phyloP scores from a whole-genome alignment of 1,140 invertebrate genomes.

The Pogonus chalceus region DNA sequence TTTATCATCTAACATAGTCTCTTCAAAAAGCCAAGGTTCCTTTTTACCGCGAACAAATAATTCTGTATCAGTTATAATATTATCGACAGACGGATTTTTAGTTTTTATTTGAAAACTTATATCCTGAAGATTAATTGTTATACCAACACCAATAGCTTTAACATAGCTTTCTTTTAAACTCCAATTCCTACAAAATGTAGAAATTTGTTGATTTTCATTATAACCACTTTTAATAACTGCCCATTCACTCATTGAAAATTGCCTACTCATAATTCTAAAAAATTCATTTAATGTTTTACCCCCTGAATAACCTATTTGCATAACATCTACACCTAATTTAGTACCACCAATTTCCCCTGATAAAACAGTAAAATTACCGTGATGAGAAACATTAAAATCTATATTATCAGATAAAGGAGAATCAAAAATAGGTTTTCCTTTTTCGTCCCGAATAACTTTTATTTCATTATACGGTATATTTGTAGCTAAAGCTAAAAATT shows the following conservation, averaged over 20 bases:
- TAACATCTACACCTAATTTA: conserved; percentile 55
- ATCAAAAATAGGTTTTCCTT: conserved; percentile 49
- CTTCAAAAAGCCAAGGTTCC: conserved; percentile 76
- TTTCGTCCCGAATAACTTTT: conserved; percentile 46
- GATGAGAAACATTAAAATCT: conserved; percentile 88
- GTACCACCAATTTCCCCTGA: conserved; percentile 51
- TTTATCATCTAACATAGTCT: conserved; percentile 65
- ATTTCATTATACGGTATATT: conserved; percentile 55
- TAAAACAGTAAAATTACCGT: conserved; percentile 75
- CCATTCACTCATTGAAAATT: conserved; percentile 78
- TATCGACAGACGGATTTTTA: conserved; percentile 32
- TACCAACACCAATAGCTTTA: conserved; percentile 80
- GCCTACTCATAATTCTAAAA: conserved; percentile 75
- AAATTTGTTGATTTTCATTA: conserved; percentile 47
- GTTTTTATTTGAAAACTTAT: conserved; percentile 64
- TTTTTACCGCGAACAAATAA: conserved; percentile 52
- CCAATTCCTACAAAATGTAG: conserved; percentile 81
- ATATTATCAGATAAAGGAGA: conserved; percentile 33
- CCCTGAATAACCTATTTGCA: conserved; percentile 58
- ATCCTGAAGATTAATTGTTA: conserved; percentile 63
- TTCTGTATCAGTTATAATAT: conserved; percentile 52
- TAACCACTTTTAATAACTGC: conserved; percentile 46
- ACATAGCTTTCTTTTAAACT: conserved; percentile 93
- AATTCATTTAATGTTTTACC: conserved; percentile 61
- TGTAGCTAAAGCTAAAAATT: conserved; percentile 56